phyloP scores from a whole-genome alignment of 2,888 invertebrate species.

The Drosophila flavopinicola region DNA sequence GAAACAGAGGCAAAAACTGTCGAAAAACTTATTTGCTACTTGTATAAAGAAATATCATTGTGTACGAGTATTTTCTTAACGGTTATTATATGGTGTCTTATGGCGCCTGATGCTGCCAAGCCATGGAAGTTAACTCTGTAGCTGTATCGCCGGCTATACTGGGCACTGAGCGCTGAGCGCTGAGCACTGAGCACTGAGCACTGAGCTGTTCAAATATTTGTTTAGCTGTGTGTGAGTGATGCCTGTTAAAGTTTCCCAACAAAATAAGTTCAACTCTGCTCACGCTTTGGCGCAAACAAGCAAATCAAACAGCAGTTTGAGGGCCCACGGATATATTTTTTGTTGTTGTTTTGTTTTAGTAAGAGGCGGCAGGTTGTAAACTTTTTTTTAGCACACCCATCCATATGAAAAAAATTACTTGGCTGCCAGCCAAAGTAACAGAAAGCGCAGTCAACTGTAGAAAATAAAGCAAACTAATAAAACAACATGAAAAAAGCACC shows the following conservation, averaged over 20 bases:
- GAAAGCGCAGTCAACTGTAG: constrained; percentile 61
- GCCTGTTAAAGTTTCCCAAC: constrained; percentile 66
- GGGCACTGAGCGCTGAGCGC: neutral
- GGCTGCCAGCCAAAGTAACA: constrained; percentile 49
- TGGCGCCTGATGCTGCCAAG: constrained; percentile 47
- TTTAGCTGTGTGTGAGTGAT: constrained; percentile 66
- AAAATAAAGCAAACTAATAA: constrained; percentile 37
- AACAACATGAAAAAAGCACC: constrained; percentile 5
- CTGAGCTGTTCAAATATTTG: constrained; percentile 71
- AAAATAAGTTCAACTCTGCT: constrained; percentile 55
- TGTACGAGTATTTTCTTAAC: constrained; percentile 50
- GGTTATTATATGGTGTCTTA: constrained; percentile 45
- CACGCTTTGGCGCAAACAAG: constrained; percentile 63
- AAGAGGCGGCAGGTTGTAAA: constrained; percentile 37
- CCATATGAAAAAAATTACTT: constrained; percentile 21
- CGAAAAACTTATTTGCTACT: constrained; percentile 39
- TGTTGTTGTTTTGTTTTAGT: constrained; percentile 2
- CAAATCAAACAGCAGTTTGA: constrained; percentile 68
- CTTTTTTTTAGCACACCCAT: constrained; percentile 15
- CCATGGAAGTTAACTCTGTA: constrained; percentile 21
- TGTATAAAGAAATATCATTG: constrained; percentile 49
- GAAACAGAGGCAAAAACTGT: constrained; percentile 14
- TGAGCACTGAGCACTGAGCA: constrained; percentile 19
- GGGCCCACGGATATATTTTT: constrained; percentile 57
- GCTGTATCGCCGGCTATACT: constrained; percentile 19